Evolutionary conservation across 2,888 invertebrate genomes (phyloP).

Genomic region (Callyntrura sp.): DNA sequence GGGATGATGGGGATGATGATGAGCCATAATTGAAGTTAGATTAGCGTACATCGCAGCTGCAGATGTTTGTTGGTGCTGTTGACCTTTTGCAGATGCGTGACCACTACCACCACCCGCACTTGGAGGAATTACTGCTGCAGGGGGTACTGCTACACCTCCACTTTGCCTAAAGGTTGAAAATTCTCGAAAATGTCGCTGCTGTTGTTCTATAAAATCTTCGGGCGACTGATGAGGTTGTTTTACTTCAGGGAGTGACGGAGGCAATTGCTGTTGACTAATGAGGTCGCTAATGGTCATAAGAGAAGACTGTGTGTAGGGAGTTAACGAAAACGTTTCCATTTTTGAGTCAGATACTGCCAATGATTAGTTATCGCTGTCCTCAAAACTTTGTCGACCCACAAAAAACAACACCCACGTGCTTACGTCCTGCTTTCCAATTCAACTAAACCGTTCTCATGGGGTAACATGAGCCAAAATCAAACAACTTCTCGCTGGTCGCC

Average conservation of each 20-base stretch:
- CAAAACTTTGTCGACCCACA: too few relatives aligned
- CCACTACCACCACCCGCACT: conserved; percentile 23
- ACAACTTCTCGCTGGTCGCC: conserved; percentile 41
- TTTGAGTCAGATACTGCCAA: too few relatives aligned
- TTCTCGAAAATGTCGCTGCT: conserved; percentile 80
- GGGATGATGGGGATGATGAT: conserved; percentile 76
- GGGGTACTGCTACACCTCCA: conserved; percentile 70
- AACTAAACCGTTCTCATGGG: neutral
- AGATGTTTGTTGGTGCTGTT: conserved; percentile 48
- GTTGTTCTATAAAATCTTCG: conserved; percentile 81
- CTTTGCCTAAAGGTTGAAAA: conserved; percentile 68
- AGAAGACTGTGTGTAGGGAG: conserved; percentile 80
- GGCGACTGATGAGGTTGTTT: conserved; percentile 72
- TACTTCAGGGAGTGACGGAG: conserved; percentile 59
- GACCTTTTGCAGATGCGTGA: conserved; percentile 44
- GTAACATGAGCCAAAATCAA: conserved; percentile 16
- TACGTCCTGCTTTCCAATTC: neutral
- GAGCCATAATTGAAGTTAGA: conserved; percentile 80
- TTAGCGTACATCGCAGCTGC: conserved; percentile 82
- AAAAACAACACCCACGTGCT: neutral
- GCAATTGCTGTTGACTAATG: conserved; percentile 82
- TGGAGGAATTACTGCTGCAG: conserved; percentile 78
- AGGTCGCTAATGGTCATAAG: conserved; percentile 83
- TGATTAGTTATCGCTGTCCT: too few relatives aligned
- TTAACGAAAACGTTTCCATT: conserved; percentile 82